Evolutionary conservation across 30 jellyfish, hydroid and myxozoan genomes (phyloP), one percentile per base, ranked within the genome.

Genomic region (Calvadosia cruxmelitensis): DNA sequence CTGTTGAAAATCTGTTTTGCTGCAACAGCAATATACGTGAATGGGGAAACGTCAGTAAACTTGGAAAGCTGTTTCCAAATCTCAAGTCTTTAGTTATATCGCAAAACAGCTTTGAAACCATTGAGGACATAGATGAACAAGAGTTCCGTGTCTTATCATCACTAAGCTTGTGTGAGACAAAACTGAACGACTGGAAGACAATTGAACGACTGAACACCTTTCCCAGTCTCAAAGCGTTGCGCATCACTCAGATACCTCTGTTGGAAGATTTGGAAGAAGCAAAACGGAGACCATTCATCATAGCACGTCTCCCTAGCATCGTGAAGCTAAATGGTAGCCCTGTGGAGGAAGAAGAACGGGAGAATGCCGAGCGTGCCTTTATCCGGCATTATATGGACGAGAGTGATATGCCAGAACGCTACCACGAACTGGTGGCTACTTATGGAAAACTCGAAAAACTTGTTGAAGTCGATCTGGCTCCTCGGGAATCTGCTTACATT

Each of bases 351-450:
- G 53, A 53, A 0, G 94, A 87, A 32, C 74, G 94, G 3, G 97
- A 87, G 31, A 82, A 87, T 49, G 97, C 97, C 3, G 97, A 87
- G 62, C 34, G 97, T 24, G 52, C 66, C 72, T 80, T 87, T 68
- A 80, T 87, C 23, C 68, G 97, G 67, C 61, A 79, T 72, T 78
- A 87, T 63, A 75, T 69, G 79, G 76, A 75, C 42, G 68, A 77
- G 32, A 84, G 35, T 20, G 69, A 63, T 12, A 84, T 82, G 76
- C 97, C 97, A 15, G 75, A 31, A 31, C 67, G 97, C 28, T 87
- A 80, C 57, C 77, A 79, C 62, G 94, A 87, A 64, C 83, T 87
- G 5, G 88, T 87, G 0, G 75, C 49, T n/a, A 34, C 63, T 27
- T 93, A 79, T 49, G 97, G 97, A 1, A 51, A 79, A 34, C 71